Evolutionary conservation across 2,797 vertebrate species (phyloP).

Genomic region (Anolis apletophallus): DNA sequence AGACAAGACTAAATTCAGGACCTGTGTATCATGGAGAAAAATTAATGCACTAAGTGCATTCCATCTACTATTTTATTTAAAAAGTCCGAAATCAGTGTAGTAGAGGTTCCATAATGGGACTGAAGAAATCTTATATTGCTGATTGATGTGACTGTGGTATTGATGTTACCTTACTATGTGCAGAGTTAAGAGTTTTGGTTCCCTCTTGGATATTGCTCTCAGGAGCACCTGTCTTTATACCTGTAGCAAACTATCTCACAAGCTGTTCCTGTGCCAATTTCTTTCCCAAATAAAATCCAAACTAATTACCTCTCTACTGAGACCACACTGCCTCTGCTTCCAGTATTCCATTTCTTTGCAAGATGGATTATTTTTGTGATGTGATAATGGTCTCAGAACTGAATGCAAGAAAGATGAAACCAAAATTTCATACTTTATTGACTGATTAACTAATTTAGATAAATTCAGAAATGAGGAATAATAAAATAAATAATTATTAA

Average conservation of each 20-base stretch:
- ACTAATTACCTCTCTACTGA: neutral
- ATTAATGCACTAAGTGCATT: neutral
- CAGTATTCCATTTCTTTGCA: neutral
- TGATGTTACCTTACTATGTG: neutral
- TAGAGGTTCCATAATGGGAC: neutral
- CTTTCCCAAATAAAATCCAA: too few relatives aligned
- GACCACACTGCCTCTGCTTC: neutral
- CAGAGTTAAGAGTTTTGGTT: neutral
- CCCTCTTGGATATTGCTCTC: neutral
- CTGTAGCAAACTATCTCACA: neutral
- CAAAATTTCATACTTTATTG: neutral
- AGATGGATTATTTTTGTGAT: neutral
- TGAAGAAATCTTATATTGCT: neutral
- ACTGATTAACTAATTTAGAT: neutral
- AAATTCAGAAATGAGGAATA: neutral
- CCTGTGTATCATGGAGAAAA: neutral
- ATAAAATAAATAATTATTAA: neutral
- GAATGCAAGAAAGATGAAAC: neutral
- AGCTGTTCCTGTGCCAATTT: neutral
- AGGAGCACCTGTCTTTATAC: neutral
- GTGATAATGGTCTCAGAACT: neutral
- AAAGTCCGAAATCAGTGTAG: neutral
- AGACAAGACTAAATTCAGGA: neutral
- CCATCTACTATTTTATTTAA: neutral
- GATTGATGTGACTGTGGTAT: too few relatives aligned